Conservation (phyloP, 2,113 vertebrate species). For the human (Homo sapiens) region DNA sequence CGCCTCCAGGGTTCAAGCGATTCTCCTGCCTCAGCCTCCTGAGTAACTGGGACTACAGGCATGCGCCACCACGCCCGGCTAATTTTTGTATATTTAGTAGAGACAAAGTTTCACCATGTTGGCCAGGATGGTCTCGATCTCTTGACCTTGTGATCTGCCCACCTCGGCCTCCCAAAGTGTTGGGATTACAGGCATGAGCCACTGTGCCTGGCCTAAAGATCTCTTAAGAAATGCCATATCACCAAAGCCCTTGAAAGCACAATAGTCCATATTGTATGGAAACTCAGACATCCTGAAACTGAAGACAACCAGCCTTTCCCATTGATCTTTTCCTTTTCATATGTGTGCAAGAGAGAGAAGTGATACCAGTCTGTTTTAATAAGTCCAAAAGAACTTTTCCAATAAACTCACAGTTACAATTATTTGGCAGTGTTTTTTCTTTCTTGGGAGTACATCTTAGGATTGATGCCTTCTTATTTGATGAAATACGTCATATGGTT, state of each 20-base stretch:
- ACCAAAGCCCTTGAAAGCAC: background rate
- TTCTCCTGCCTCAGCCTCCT: no score
- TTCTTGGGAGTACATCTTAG: background rate
- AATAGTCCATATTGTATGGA: background rate
- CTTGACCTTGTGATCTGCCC: no score
- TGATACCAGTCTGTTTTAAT: background rate
- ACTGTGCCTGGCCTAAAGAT: no score
- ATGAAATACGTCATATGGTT: background rate
- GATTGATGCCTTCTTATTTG: background rate
- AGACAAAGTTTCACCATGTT: no score
- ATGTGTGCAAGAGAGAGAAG: background rate
- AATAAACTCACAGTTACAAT: background rate
- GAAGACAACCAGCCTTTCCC: background rate
- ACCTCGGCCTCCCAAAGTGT: no score
- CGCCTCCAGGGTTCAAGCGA: accelerated
- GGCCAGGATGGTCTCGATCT: no score
- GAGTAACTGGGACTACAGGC: no score
- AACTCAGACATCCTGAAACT: background rate
- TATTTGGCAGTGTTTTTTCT: background rate
- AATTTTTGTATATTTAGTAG: no score
- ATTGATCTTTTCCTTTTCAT: background rate
- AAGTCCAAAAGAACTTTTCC: background rate
- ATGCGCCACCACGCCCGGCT: accelerated
- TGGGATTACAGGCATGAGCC: no score
- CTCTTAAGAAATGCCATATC: background rate